Evolutionary conservation across 2,888 invertebrate genomes (phyloP).

Genomic region (Mesorhabditis sp.): DNA sequence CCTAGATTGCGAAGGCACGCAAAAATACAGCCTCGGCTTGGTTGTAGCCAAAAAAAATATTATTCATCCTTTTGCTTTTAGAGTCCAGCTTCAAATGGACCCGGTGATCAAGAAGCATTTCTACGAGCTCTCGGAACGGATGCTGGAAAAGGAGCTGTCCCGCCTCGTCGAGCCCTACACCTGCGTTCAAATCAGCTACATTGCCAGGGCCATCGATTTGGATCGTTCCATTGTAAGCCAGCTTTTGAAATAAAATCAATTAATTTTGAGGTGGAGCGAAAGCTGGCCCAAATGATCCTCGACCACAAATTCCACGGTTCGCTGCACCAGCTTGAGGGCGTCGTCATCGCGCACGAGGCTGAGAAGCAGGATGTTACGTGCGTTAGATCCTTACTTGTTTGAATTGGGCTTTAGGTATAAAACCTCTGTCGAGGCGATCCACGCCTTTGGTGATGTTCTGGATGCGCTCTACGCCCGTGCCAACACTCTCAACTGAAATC

Average conservation of each 20-base stretch:
- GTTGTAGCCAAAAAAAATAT: too few relatives aligned
- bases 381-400: conserved; percentile 59
- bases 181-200: conserved; percentile 72
- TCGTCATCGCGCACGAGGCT: conserved; percentile 94
- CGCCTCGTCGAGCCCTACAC: conserved; percentile 98
- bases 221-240: conserved; percentile 55
- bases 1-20: too few relatives aligned
- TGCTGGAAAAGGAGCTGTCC: conserved; percentile 97
- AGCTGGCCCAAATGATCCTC: conserved; percentile 98
- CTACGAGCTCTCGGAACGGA: conserved; percentile 92
- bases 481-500: conserved; percentile 5
- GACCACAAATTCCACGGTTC: conserved; percentile 81
- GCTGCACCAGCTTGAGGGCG: conserved; percentile 95
- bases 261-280: conserved; percentile 77
- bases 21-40: too few relatives aligned
- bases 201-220: conserved; percentile 43
- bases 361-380: conserved; percentile 86
- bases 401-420: conserved; percentile 77
- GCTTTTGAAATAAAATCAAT: background rate
- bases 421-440: conserved; percentile 91
- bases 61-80: conserved; percentile 9
- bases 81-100: conserved; percentile 40
- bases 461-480: conserved; percentile 98
- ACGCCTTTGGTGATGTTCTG: conserved; percentile 90
- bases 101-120: conserved; percentile 93